Percentiles rank a stretch among this genome's conserved stretches.
Conservation (phyloP, 2,797 vertebrate species). For the Pangasius macronema region DNA sequence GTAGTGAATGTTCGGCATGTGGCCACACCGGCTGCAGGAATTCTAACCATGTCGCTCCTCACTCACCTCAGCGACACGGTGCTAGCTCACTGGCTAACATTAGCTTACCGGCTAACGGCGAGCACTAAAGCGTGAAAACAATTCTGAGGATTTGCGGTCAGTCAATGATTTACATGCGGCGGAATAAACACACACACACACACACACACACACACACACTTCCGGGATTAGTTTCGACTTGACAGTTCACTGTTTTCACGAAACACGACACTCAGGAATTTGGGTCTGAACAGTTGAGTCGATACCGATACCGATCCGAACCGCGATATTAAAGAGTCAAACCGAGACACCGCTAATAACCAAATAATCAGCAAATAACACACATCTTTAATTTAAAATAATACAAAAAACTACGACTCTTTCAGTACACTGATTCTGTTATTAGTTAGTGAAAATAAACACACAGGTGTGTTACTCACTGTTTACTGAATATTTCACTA, state of each 20-base stretch:
- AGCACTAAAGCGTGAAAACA: too few relatives aligned
- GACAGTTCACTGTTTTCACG: not conserved
- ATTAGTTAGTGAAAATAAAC: not conserved
- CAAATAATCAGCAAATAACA: not conserved
- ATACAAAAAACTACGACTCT: not conserved
- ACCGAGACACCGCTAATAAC: not conserved
- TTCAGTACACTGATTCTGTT: not conserved
- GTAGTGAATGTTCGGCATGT: slow-evolving; percentile 10
- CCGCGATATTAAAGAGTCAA: not conserved
- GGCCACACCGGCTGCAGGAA: slow-evolving; percentile 10
- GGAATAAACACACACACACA: too few relatives aligned
- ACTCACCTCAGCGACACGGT: not conserved
- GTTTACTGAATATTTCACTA: not conserved
- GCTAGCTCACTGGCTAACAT: too few relatives aligned
- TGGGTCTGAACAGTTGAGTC: not conserved
- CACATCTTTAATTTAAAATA: not conserved
- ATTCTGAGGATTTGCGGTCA: too few relatives aligned
- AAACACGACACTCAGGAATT: not conserved
- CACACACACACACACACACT: too few relatives aligned
- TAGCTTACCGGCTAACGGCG: too few relatives aligned
- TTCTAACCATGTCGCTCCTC: not conserved
- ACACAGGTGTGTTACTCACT: not conserved
- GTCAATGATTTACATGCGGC: too few relatives aligned
- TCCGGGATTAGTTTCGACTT: not conserved
- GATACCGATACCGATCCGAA: not conserved